Evolutionary conservation across 2,888 invertebrate species (phyloP).

Genomic region (Arctia plantaginis): DNA sequence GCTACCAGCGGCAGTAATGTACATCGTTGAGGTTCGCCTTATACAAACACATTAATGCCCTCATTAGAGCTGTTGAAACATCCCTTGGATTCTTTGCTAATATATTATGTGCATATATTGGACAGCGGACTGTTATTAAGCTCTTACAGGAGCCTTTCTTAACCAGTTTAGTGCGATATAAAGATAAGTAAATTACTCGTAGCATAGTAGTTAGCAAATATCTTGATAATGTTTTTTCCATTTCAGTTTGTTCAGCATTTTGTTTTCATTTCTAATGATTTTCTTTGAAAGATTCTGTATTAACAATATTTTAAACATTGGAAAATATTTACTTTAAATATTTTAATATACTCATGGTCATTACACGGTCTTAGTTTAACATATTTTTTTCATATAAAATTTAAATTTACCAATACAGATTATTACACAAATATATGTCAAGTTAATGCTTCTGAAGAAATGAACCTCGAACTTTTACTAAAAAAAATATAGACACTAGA

Average conservation of each 20-base stretch:
- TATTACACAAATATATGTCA: no score
- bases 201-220: background rate
- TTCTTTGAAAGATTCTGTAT: background rate
- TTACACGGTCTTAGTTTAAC: background rate
- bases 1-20: background rate
- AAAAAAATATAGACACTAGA: no score
- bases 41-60: slow-evolving; percentile 2
- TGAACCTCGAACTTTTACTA: no score
- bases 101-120: background rate
- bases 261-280: background rate
- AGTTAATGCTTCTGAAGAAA: no score
- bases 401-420: no score
- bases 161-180: background rate
- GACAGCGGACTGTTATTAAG: background rate
- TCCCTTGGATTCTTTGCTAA: background rate
- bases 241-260: no score
- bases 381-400: background rate
- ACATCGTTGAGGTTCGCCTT: background rate
- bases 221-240: background rate
- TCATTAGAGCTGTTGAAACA: slow-evolving; percentile 1
- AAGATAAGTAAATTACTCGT: background rate
- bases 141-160: background rate
- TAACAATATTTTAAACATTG: background rate
- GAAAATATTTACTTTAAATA: no score
- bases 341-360: background rate